Evolutionary conservation across 2,113 vertebrate species (phyloP).

Genomic region (Dinomys branickii): DNA sequence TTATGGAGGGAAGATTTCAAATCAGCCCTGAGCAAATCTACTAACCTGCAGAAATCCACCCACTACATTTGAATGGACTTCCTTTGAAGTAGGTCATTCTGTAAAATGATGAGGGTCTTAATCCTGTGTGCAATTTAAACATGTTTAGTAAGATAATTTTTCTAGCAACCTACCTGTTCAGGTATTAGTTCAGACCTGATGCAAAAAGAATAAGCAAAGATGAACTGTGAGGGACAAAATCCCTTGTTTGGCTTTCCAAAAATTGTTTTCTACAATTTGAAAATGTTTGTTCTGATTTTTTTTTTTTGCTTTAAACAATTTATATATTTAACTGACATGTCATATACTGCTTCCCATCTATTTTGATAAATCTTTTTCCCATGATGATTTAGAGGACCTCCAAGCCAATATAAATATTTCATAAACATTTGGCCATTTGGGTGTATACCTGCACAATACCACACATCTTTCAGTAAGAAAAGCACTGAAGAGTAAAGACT

Average conservation of each 20-base stretch:
- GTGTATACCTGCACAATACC: neutral
- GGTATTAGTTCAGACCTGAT: constrained; percentile 16
- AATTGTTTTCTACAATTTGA: constrained; percentile 24
- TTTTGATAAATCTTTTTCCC: neutral
- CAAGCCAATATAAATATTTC: neutral
- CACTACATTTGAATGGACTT: constrained; percentile 34
- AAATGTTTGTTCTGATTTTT: constrained; percentile 6
- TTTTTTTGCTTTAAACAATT: neutral
- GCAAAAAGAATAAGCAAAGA: neutral
- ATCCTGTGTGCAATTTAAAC: constrained; percentile 30
- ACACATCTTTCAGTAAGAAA: neutral
- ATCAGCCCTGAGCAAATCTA: constrained; percentile 21
- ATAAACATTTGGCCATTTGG: neutral
- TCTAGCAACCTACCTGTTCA: constrained; percentile 48
- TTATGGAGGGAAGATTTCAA: constrained; percentile 46
- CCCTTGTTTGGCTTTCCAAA: neutral
- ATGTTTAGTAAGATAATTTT: constrained; percentile 41
- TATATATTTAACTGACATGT: neutral
- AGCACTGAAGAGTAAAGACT: neutral
- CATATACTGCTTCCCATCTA: neutral
- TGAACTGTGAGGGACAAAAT: neutral
- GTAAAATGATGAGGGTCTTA: constrained; percentile 11
- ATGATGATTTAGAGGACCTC: neutral
- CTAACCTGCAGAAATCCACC: neutral
- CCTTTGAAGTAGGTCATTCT: constrained; percentile 65